Evolutionary conservation across 2,797 vertebrate genomes (phyloP).

Genomic region (Antennarius maculatus): DNA sequence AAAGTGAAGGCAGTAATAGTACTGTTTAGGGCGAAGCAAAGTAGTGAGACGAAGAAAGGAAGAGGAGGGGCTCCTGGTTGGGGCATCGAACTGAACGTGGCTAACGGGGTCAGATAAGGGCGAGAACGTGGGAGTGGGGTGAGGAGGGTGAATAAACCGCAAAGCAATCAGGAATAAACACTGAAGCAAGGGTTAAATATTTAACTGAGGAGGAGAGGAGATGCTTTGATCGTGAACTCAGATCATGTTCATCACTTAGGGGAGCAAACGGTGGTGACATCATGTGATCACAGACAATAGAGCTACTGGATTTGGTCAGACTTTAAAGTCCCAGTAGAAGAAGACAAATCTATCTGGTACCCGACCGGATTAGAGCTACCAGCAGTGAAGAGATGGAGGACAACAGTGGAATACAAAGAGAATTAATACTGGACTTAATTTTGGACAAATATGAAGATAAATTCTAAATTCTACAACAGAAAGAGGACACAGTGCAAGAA

Average conservation of each 20-base stretch:
- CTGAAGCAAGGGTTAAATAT: background rate
- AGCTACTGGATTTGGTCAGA: conserved; percentile 24
- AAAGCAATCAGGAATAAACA: conserved; percentile 29
- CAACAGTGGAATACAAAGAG: background rate
- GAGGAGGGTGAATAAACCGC: conserved; percentile 34
- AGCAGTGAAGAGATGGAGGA: background rate
- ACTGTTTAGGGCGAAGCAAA: conserved; percentile 7
- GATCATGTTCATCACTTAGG: background rate
- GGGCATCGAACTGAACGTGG: no score
- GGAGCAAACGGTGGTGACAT: background rate
- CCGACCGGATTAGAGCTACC: conserved; percentile 16
- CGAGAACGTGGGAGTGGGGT: conserved; percentile 48
- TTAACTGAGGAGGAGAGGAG: background rate
- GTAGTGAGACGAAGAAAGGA: conserved; percentile 28
- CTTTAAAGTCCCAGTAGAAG: conserved; percentile 23
- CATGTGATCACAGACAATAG: conserved; percentile 23
- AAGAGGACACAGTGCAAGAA: background rate
- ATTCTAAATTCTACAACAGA: background rate
- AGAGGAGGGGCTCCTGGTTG: conserved; percentile 4
- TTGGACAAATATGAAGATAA: background rate
- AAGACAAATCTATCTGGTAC: conserved; percentile 35
- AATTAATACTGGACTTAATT: background rate
- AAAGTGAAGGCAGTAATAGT: conserved; percentile 22
- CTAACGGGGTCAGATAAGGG: conserved; percentile 42
- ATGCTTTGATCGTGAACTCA: background rate